Evolutionary conservation across 2,888 invertebrate genomes (phyloP).

Genomic region (Notodonta ziczac): DNA sequence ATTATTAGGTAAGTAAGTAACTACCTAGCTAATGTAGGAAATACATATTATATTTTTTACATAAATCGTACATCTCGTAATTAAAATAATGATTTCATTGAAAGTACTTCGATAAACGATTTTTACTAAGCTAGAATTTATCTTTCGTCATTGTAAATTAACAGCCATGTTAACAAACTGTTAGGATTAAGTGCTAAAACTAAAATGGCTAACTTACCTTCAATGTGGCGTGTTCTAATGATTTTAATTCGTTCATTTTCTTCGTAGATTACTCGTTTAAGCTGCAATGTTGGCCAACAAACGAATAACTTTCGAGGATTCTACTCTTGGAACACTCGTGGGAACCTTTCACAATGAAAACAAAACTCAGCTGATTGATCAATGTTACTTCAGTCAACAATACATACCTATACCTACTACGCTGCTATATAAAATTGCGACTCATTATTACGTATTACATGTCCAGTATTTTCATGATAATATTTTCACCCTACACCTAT

Average conservation of each 20-base stretch:
- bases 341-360: slow-evolving; percentile 63
- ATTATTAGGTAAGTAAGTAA: too few relatives aligned
- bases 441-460: neutral
- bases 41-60: too few relatives aligned
- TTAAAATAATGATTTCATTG: too few relatives aligned
- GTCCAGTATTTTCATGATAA: neutral
- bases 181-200: slow-evolving; percentile 13
- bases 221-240: slow-evolving; percentile 97
- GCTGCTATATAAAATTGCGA: slow-evolving; percentile 28
- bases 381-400: slow-evolving; percentile 23
- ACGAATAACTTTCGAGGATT: slow-evolving; percentile 10
- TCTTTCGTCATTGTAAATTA: neutral
- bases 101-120: too few relatives aligned
- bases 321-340: slow-evolving; percentile 19
- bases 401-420: slow-evolving; percentile 16
- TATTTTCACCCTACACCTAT: neutral
- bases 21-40: too few relatives aligned
- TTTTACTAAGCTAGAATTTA: too few relatives aligned
- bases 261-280: slow-evolving; percentile 21
- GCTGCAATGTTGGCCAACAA: slow-evolving; percentile 24
- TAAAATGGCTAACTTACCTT: slow-evolving; percentile 86
- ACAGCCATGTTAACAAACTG: slow-evolving; percentile 9
- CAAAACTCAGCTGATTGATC: slow-evolving; percentile 80
- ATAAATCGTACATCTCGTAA: too few relatives aligned
- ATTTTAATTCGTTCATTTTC: slow-evolving; percentile 95